Evolutionary conservation across 2,797 vertebrate genomes (phyloP).

Genomic region (Helicolenus hilgendorfi): DNA sequence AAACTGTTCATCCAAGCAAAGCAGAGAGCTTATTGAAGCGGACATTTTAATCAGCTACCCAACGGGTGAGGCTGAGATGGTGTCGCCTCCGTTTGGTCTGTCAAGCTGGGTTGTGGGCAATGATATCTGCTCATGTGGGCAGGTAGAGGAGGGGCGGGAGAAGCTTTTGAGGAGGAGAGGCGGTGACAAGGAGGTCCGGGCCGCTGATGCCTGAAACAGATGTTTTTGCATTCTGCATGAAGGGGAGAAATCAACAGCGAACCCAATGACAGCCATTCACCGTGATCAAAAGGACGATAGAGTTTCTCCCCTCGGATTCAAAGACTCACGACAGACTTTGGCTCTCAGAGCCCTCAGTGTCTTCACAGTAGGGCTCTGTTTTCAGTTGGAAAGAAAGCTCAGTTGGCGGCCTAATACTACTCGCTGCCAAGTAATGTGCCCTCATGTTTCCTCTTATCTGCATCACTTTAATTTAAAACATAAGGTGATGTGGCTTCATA

Average conservation of each 20-base stretch:
- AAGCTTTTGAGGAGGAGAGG: slow-evolving; percentile 46
- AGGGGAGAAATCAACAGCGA: slow-evolving; percentile 59
- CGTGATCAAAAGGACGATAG: slow-evolving; percentile 70
- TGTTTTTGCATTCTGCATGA: slow-evolving; percentile 70
- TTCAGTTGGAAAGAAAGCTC: slow-evolving; percentile 25
- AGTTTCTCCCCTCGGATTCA: slow-evolving; percentile 38
- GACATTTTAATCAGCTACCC: slow-evolving; percentile 82
- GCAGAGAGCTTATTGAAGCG: slow-evolving; percentile 66
- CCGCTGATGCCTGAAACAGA: slow-evolving; percentile 58
- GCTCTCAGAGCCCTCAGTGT: slow-evolving; percentile 37
- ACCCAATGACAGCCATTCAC: slow-evolving; percentile 62
- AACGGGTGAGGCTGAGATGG: slow-evolving; percentile 72
- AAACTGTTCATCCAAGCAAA: slow-evolving; percentile 65
- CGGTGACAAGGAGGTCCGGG: slow-evolving; percentile 48
- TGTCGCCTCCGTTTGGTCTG: slow-evolving; percentile 61
- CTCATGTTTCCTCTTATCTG: slow-evolving; percentile 16
- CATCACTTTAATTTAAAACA: slow-evolving; percentile 17
- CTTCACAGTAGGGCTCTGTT: slow-evolving; percentile 52
- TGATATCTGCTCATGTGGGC: slow-evolving; percentile 25
- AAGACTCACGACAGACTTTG: slow-evolving; percentile 36
- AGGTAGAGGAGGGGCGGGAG: slow-evolving; percentile 42
- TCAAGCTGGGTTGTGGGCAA: slow-evolving; percentile 50
- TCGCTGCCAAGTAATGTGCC: slow-evolving; percentile 20
- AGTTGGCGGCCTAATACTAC: slow-evolving; percentile 3
- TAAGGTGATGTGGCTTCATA: not conserved